These are phyloP conservation scores for Aquatica leii DNA, from an alignment of 2,888 invertebrate species.

Conservation along the genomic window DNA sequence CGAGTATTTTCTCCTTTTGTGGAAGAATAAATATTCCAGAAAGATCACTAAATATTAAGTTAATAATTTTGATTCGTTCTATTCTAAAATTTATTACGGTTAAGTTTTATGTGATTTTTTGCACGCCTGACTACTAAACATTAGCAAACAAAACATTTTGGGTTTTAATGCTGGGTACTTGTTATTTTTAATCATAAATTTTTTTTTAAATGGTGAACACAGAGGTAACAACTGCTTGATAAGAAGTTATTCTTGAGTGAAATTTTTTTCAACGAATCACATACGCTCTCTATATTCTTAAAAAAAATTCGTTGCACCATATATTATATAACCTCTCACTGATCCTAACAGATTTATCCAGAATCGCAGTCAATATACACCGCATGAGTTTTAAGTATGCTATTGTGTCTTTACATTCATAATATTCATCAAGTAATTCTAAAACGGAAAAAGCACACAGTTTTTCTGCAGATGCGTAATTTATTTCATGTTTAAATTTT, in stretches of 20 bases:
- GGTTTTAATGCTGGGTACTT: not conserved
- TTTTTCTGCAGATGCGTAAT: too few species aligned
- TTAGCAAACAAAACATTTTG: not conserved
- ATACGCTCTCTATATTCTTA: not conserved
- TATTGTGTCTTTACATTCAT: slow-evolving; percentile 15
- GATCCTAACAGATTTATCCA: not conserved
- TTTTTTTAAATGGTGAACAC: not conserved
- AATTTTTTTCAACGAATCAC: not conserved
- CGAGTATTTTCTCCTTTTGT: not conserved
- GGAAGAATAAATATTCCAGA: not conserved
- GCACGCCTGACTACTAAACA: not conserved
- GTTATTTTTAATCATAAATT: not conserved
- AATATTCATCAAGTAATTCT: slow-evolving; percentile 13
- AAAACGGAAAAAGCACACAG: slow-evolving; percentile 25
- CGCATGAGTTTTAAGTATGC: slow-evolving; percentile 9
- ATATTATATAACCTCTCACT: not conserved
- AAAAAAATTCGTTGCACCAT: not conserved
- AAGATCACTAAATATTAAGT: not conserved
- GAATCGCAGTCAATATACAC: not conserved
- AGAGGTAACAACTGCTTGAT: not conserved
- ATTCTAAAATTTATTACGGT: not conserved
- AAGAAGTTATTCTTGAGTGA: too few species aligned
- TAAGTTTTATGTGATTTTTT: not conserved
- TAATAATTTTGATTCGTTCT: not conserved
- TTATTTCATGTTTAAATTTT: slow-evolving; percentile 36